Base-by-base conservation (phyloP, 2,797 vertebrate genomes). In the Micrastur ruficollis region DNA sequence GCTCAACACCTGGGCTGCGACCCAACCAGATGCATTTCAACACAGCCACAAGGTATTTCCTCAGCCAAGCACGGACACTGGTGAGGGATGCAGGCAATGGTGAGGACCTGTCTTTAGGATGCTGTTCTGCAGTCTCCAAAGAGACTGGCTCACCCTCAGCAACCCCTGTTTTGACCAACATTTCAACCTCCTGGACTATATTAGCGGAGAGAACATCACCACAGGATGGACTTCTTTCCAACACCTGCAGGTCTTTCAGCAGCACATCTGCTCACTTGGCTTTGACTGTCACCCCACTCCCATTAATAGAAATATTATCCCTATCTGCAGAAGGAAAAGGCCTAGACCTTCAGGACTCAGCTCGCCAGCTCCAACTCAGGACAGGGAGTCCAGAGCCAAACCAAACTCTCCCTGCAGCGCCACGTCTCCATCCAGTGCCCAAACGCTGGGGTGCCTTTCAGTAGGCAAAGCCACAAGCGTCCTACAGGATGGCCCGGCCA, bases 401-500 rank as follows among this genome's bases (percentile, higher is more conserved):
- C 31, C 74, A 87, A 80, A 87, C 49, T 40, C 61, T 56, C 1
- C 1, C 44, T 83, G 61, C 36, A 88, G 31, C 3, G 9, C n/a
- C 1, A 1, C 1, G 23, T 83, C 88, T 86, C 56, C 40, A 78
- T 20, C 75, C 82, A 44, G 68, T 0, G 0, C 38, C 42, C 82
- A 62, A 50, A 66, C 0, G 0, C 79, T 23, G 12, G 38, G 31
- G 75, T 0, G 0, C 44, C 62, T 92, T 95, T 74, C 81, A 91
- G 74, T 4, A 80, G 63, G 55, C 42, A 75, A 66, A 85, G 61
- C 26, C 71, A 53, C n/a, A 47, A 36, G 46, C 12, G 59, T 70
- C 72, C 78, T 56, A 52, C 0, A 0, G 50, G 71, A 76, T 3
- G 1, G n/a, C 32, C 14, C 3, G 1, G 63, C 89, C 84, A 89